Base-by-base conservation (phyloP, 2,797 vertebrate genomes). In the Crenuchus spilurus region DNA sequence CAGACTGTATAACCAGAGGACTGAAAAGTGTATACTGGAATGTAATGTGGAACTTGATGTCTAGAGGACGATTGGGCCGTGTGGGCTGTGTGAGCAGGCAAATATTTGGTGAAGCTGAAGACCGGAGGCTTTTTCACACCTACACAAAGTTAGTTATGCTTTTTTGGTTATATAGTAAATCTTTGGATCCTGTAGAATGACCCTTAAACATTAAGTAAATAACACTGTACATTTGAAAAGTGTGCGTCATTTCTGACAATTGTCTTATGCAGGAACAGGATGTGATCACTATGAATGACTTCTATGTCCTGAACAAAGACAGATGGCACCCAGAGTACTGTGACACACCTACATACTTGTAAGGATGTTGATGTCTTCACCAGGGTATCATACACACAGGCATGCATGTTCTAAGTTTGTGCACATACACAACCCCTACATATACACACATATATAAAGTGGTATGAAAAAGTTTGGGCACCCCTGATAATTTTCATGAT, bases 311-410 rank as follows among this genome's bases (percentile, higher is more conserved):
- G 2, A 13, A 0, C 2, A 68, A 42, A 61, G 73, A 76, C 74
- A 76, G 74, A 14, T 76, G 74, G 74, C 31, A 63, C 44, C 13
- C 49, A 55, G 48, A 33, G 18, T 20, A 42, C 6, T 6, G 30
- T 55, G 70, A 65, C 70, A 64, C 52, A 58, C 54, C 52, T 35
- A 30, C 46, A 54, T 41, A 41, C 6, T 13, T 67, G n/a, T 55
- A 22, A 62, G 31, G 66, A 63, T 75, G 48, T 30, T 68, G 24
- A 22, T 28, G 30, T 57, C 30, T 9, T 57, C n/a, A 20, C n/a
- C 46, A 58, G 8, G 28, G 33, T 65, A 31, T 20, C 62, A 13
- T 42, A 60, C n/a, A 42, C 13, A 63, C 9, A 49, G 1, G 22
- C 20, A 49, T 2, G 9, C 10, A 24, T 9, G 11, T 2, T 37